Base-by-base conservation (phyloP, 2,888 invertebrate genomes). In the Tethea ocularis region DNA sequence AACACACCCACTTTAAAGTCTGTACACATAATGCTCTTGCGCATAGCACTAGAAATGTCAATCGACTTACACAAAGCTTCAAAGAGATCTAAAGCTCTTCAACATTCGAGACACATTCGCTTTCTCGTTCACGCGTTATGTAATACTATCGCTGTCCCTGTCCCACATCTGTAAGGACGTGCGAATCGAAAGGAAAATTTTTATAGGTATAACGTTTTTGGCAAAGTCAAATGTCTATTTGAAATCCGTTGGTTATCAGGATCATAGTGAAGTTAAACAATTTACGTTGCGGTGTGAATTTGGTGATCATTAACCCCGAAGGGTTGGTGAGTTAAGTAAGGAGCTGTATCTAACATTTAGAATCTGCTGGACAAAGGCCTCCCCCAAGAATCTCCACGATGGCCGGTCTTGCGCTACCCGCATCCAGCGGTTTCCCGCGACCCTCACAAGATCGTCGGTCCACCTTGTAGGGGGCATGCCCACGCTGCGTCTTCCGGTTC, bases 71-170 rank as follows among this genome's bases (percentile, higher is more conserved):
- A n/a, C 26, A 52, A 52, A 52, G 15, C 23, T 23, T 24, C 23
- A 24, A 24, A 24, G 26, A 52, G 52, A 24, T 60, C 63, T 61
- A 65, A 66, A 66, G 60, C 58, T 69, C 60, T 63, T 66, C 51
- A 60, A 17, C n/a, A 41, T 38, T 38, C 2, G 15, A 38, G n/a
- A 38, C 36, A 38, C 36, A 38, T 58, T 61, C 51, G 71, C 66
- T 74, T 75, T 76, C 77, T 67, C 75, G 72, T 68, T 73, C 66
- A 70, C 63, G 60, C 70, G 24, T 77, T 77, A 51, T 54, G 58
- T 64, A 71, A 73, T 56, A 33, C 33, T 58, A 62, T 63, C 65
- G 67, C 68, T 72, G 59, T 63, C 36, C 1, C 59, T 46, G 58
- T 1, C 62, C 10, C 36, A 7, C 36, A 15, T 11, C 17, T 15